These are phyloP conservation scores for Adelosebastes latens DNA, from an alignment of 2,797 vertebrate genomes.

Conservation along the genomic window DNA sequence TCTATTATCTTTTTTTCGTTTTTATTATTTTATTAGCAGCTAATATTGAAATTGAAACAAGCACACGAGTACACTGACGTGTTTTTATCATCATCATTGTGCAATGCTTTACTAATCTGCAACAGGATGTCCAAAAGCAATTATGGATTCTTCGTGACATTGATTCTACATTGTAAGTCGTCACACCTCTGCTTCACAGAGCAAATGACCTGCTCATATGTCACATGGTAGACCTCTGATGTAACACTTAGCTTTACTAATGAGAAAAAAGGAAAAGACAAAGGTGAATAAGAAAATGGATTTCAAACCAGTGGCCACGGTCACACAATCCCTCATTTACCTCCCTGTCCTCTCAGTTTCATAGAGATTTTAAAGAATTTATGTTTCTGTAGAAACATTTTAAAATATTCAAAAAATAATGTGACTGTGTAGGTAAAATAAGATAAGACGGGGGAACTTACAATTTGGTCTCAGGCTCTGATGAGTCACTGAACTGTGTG, in stretches of 20 bases:
- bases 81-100: neutral
- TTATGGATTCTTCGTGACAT: neutral
- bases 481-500: constrained; percentile 75
- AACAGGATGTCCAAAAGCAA: neutral
- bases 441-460: constrained; percentile 65
- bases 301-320: neutral
- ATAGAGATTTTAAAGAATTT: neutral
- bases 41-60: neutral
- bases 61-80: neutral
- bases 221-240: constrained; percentile 2
- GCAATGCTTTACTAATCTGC: neutral
- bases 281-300: neutral
- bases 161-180: neutral
- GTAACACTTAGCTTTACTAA: neutral
- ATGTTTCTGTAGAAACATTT: neutral
- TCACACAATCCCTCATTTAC: neutral
- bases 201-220: neutral
- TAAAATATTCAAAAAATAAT: neutral
- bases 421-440: neutral
- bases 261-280: neutral
- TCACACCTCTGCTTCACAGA: neutral
- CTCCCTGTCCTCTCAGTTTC: neutral
- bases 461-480: constrained; percentile 75
- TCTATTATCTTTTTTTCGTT: neutral
- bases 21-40: neutral